Evolutionary conservation across 37 sponge, comb jelly and placozoan genomes (phyloP).

Genomic region (Crambe crambe): DNA sequence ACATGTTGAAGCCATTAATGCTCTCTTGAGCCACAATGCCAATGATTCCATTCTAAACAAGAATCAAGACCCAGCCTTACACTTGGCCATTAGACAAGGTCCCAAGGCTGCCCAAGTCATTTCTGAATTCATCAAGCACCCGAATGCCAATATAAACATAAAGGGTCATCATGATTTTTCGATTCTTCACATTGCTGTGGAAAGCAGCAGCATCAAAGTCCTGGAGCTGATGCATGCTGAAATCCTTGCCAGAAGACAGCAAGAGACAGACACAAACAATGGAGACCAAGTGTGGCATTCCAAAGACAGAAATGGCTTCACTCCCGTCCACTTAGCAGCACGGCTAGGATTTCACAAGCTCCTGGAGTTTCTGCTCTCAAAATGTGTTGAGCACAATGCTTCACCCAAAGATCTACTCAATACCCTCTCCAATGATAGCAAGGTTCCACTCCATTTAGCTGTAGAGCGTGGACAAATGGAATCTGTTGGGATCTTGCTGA

Average conservation of each 20-base stretch:
- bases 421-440: conserved; percentile 58
- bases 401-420: conserved; percentile 33
- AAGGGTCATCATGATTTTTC: conserved; percentile 44
- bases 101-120: conserved; percentile 13
- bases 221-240: conserved; percentile 18
- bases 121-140: conserved; percentile 27
- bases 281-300: conserved; percentile 48
- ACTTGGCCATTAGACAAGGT: conserved; percentile 38
- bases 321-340: conserved; percentile 76
- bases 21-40: conserved; percentile 56
- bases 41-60: conserved; percentile 41
- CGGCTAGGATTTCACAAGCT: conserved; percentile 56
- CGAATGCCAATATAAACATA: conserved; percentile 20
- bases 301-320: conserved; percentile 49
- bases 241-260: neutral
- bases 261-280: neutral
- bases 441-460: conserved; percentile 80
- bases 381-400: conserved; percentile 25
- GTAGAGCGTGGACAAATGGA: conserved; percentile 67
- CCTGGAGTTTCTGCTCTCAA: conserved; percentile 56
- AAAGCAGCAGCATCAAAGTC: conserved; percentile 40
- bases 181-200: conserved; percentile 63
- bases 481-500: conserved; percentile 60
- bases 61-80: conserved; percentile 46
- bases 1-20: conserved; percentile 24